Conservation (phyloP, 2,113 vertebrate species). For the Trinectes maculatus region DNA sequence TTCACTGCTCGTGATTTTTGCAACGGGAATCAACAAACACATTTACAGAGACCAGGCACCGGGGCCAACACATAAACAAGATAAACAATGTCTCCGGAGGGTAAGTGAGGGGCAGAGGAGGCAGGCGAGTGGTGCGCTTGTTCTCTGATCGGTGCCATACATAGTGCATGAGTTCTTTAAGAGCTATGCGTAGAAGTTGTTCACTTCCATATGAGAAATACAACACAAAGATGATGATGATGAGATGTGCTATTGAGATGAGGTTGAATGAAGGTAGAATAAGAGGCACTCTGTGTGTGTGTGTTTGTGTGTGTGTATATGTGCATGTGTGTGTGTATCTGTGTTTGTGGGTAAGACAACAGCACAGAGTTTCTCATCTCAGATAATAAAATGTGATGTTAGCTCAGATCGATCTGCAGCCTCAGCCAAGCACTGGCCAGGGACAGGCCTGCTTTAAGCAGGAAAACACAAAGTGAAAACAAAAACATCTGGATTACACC, state of each 20-base stretch:
- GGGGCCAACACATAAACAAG: conserved; percentile 57
- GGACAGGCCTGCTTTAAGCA: conserved; percentile 13
- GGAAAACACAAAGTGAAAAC: conserved; percentile 19
- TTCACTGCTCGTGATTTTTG: conserved; percentile 3
- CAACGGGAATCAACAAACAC: conserved; percentile 45
- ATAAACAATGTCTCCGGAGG: conserved; percentile 61
- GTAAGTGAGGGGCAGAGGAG: conserved; percentile 44
- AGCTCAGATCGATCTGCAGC: conserved; percentile 26
- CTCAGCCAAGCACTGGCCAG: conserved; percentile 28
- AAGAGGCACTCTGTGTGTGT: not conserved
- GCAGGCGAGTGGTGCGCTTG: conserved; percentile 46
- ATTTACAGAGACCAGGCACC: conserved; percentile 37
- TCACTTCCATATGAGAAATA: conserved; percentile 18
- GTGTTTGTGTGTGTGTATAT: not conserved
- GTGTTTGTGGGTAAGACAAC: not conserved
- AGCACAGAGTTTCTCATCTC: conserved; percentile 17
- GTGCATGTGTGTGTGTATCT: not conserved
- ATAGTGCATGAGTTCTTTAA: conserved; percentile 64
- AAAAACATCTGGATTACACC: conserved; percentile 27
- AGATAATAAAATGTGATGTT: conserved; percentile 36
- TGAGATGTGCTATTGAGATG: conserved; percentile 16
- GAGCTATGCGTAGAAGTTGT: conserved; percentile 34
- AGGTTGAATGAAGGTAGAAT: conserved; percentile 30
- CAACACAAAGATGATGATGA: conserved; percentile 12
- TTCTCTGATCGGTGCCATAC: conserved; percentile 67